Percentiles rank a stretch among this genome's conserved stretches.
Conservation (phyloP, 2,113 vertebrate genomes). For the Ceratotherium simum region DNA sequence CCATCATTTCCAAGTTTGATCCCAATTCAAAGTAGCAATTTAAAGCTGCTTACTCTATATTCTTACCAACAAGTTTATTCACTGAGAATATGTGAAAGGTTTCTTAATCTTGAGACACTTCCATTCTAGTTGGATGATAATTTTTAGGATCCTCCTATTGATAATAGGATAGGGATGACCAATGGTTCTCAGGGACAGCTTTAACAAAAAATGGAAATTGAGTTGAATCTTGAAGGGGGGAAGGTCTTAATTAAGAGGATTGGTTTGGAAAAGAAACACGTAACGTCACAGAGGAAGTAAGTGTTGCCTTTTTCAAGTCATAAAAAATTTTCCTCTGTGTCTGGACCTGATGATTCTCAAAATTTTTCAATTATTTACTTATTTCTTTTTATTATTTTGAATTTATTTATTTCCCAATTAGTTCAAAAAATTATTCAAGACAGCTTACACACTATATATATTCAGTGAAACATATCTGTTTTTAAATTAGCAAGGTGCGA, state of each 20-base stretch:
- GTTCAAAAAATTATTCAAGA: constrained; percentile 18
- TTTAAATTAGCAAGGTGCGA: constrained; percentile 63
- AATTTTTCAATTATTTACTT: constrained; percentile 21
- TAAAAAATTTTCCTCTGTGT: not conserved
- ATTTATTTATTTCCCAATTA: constrained; percentile 5
- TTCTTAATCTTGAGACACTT: not conserved
- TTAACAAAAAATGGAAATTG: not conserved
- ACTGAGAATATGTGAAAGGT: not conserved
- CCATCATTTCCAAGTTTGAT: not conserved
- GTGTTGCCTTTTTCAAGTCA: not conserved
- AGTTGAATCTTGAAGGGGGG: not conserved
- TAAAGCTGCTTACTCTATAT: not conserved
- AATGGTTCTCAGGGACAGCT: not conserved
- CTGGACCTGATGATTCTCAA: not conserved
- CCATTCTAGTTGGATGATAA: not conserved
- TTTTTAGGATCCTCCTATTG: not conserved
- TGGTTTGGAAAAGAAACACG: constrained; percentile 21
- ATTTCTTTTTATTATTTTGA: constrained; percentile 12
- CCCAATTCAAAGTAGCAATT: not conserved
- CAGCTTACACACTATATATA: constrained; percentile 26
- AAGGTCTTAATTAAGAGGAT: not conserved
- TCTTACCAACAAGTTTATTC: not conserved
- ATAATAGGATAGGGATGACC: not conserved
- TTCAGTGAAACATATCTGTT: constrained; percentile 61
- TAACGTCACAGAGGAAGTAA: not conserved